Evolutionary conservation across 2,113 vertebrate species (phyloP).

Genomic region (Lagopus muta): DNA sequence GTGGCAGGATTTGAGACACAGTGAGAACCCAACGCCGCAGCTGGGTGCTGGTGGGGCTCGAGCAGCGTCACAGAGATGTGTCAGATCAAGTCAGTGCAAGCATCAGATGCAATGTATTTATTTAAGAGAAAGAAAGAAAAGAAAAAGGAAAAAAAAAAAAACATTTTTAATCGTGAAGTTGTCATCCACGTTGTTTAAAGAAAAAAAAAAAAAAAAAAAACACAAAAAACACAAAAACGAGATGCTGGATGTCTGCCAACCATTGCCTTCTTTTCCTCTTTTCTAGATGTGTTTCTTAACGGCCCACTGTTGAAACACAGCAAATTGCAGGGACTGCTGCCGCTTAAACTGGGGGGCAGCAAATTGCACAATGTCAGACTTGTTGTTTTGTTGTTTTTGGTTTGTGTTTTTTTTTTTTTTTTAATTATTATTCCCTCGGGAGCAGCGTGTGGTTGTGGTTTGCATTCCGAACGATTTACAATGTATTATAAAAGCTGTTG

Average conservation of each 20-base stretch:
- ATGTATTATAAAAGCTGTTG: constrained; percentile 74
- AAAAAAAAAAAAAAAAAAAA: constrained; percentile 79
- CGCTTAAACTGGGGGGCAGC: constrained; percentile 86
- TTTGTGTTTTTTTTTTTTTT: not conserved
- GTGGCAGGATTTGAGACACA: constrained; percentile 92
- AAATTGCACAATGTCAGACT: constrained; percentile 89
- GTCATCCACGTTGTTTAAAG: constrained; percentile 82
- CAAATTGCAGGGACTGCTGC: constrained; percentile 89
- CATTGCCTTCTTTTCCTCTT: constrained; percentile 80
- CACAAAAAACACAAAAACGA: constrained; percentile 34
- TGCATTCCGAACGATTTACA: constrained; percentile 81
- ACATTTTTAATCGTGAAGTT: constrained; percentile 82
- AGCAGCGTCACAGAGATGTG: constrained; percentile 70
- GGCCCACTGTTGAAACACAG: constrained; percentile 82
- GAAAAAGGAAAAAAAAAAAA: not conserved
- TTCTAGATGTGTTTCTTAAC: constrained; percentile 76
- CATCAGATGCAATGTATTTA: constrained; percentile 85
- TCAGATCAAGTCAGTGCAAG: constrained; percentile 82
- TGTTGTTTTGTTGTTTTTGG: not conserved
- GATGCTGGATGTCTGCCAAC: constrained; percentile 80
- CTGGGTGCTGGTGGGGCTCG: no score
- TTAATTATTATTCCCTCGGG: constrained; percentile 58
- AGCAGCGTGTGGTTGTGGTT: constrained; percentile 82
- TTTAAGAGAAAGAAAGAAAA: constrained; percentile 55
- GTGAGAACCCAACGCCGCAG: constrained; percentile 78